These are phyloP conservation scores for Megalops cyprinoides DNA, from an alignment of 2,797 vertebrate species.

Conservation along the genomic window DNA sequence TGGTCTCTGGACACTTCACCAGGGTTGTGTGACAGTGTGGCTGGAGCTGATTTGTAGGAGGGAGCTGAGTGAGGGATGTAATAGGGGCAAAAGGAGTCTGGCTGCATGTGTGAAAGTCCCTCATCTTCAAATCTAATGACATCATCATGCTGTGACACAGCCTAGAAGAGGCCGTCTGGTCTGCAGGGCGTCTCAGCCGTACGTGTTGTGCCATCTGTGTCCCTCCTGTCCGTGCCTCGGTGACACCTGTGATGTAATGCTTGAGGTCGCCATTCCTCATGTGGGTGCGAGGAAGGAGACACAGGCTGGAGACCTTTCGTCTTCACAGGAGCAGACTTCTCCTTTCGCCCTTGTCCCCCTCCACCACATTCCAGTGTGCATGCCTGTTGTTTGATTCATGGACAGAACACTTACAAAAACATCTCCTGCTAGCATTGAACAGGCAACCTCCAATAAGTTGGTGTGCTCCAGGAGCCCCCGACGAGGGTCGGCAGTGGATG, in stretches of 20 bases:
- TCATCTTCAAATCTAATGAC: background rate
- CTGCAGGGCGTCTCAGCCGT: no score
- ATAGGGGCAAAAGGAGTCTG: no score
- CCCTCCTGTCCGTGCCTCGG: constrained; percentile 11
- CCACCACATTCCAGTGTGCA: constrained; percentile 14
- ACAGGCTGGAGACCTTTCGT: constrained; percentile 29
- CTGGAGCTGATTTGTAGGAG: no score
- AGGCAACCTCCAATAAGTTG: constrained; percentile 30
- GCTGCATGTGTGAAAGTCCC: no score
- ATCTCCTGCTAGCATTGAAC: constrained; percentile 30
- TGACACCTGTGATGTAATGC: constrained; percentile 19
- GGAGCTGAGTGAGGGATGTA: no score
- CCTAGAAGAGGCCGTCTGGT: no score
- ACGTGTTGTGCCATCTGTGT: background rate
- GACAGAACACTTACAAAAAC: constrained; percentile 39
- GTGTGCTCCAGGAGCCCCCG: background rate
- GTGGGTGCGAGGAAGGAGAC: constrained; percentile 35
- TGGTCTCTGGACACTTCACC: no score
- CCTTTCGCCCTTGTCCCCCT: background rate
- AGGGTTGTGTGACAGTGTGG: no score
- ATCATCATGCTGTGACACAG: constrained; percentile 6
- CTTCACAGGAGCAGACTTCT: constrained; percentile 27
- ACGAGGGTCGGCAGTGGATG: background rate
- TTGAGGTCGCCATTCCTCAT: constrained; percentile 59
- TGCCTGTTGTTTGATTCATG: constrained; percentile 19